Evolutionary conservation across 2,888 invertebrate genomes (phyloP), one percentile per base, ranked within the genome.

Genomic region (Cyaniris semiargus): DNA sequence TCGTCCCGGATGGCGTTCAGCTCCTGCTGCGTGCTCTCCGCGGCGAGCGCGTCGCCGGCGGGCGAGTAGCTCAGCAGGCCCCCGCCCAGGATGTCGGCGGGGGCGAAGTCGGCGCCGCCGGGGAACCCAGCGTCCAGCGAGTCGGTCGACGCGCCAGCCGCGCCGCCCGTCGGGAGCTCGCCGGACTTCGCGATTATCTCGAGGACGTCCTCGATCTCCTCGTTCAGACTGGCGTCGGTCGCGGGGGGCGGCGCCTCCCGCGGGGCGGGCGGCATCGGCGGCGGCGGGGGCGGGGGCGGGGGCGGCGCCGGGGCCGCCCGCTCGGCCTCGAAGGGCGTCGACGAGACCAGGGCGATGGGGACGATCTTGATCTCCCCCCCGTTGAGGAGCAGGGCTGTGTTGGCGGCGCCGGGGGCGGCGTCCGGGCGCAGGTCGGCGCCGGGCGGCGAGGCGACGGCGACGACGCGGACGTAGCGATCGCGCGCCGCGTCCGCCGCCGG

Each of bases 171-270:
- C 10, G 98, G 98, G 78, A 98, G 89, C 86, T 98, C 98, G 15
- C 98, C 98, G 87, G 98, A 98, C 86, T 98, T 97, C 71, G 98
- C 98, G 18, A 99, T 95, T 82, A 99, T 98, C 87, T 99, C 98
- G 77, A 99, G 92, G 0, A 99, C 98, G 89, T 99, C 98, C 86
- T 98, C 98, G 84, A 98, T 97, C 77, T 96, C 96, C 87, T 97
- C 74, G 74, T 74, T 53, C 13, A 74, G 97, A 84, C 97, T 97
- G 85, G 92, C 85, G 83, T 94, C 89, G 81, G 86, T 84, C 58
- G 82, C 85, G 77, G 91, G 89, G 77, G 85, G 90, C 1, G 88
- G 80, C 3, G 86, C 82, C 6, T 86, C 79, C 6, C 86, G 79
- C 2, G 83, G 72, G 0, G 83, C 81, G 0, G 84, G 78, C 0